These are phyloP conservation scores for Lucifuga dentata DNA, from an alignment of 2,113 vertebrate genomes.

Conservation along the genomic window DNA sequence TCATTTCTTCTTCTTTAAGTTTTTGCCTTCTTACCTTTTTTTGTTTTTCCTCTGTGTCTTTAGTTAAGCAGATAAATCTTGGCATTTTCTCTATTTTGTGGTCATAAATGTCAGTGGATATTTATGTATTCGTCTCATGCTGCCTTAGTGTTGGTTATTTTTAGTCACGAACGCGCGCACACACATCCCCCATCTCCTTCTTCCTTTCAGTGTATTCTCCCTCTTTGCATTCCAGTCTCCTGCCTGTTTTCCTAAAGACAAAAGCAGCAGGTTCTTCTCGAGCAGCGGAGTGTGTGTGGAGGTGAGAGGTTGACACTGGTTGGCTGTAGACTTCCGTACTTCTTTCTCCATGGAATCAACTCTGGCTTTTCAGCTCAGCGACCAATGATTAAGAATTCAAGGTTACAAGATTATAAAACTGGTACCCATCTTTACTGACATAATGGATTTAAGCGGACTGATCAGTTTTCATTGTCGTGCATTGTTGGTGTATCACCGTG, in stretches of 20 bases:
- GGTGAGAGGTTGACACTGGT: constrained; percentile 2
- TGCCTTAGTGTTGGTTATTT: constrained; percentile 37
- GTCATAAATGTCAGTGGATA: constrained; percentile 36
- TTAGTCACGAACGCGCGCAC: constrained; percentile 6
- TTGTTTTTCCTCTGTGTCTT: constrained; percentile 21
- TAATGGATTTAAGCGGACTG: constrained; percentile 40
- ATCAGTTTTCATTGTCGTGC: constrained; percentile 50
- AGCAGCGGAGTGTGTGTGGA: not conserved
- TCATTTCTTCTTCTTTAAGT: constrained; percentile 34
- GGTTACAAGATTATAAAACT: constrained; percentile 40
- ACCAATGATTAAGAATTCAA: constrained; percentile 30
- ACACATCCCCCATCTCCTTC: constrained; percentile 5
- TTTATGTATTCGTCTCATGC: constrained; percentile 41
- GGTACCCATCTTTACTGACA: constrained; percentile 50
- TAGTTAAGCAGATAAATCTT: constrained; percentile 22
- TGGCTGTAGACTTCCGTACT: constrained; percentile 4
- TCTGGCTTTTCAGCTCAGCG: constrained; percentile 21
- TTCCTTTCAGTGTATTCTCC: constrained; percentile 6
- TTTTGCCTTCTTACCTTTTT: constrained; percentile 18
- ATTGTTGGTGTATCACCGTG: constrained; percentile 46
- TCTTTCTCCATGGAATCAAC: constrained; percentile 31
- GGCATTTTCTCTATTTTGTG: constrained; percentile 4
- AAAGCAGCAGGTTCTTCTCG: constrained; percentile 37
- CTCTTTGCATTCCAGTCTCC: constrained; percentile 66
- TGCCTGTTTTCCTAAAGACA: constrained; percentile 40